These are phyloP conservation scores for Malurus splendens DNA, from an alignment of 2,797 vertebrate genomes.

Conservation along the genomic window DNA sequence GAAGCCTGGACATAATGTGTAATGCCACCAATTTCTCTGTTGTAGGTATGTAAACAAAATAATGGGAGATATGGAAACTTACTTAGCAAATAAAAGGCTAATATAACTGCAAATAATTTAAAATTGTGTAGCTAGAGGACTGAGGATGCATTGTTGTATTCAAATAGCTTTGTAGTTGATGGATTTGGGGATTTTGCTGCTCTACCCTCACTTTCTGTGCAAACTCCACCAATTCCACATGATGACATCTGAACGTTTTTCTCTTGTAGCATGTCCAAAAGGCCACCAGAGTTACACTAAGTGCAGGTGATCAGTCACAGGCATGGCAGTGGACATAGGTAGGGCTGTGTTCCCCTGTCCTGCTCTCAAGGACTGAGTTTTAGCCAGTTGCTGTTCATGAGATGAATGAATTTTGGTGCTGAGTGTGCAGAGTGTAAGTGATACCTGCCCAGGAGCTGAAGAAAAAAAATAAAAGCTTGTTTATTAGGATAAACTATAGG, in stretches of 20 bases:
- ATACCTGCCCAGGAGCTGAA: background rate
- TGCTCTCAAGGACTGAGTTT: background rate
- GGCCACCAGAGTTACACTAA: background rate
- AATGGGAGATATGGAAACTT: background rate
- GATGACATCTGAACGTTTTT: background rate
- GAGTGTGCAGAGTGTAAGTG: background rate
- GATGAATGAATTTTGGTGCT: background rate
- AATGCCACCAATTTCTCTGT: background rate
- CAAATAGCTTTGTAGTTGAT: background rate
- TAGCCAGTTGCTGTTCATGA: fast-evolving
- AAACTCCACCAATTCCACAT: background rate
- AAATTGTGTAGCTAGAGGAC: background rate
- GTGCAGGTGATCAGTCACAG: background rate
- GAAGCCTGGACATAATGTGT: background rate
- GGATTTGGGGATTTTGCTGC: background rate
- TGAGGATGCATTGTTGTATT: background rate
- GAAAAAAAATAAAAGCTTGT: background rate
- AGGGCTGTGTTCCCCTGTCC: background rate
- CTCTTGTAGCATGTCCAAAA: background rate
- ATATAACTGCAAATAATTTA: background rate
- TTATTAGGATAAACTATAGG: background rate
- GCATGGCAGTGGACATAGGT: fast-evolving
- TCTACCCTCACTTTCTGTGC: background rate
- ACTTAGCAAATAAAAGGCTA: background rate
- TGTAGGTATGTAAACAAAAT: background rate